Base-by-base conservation (phyloP, 2,113 vertebrate species). In the Miniopterus natalensis region DNA sequence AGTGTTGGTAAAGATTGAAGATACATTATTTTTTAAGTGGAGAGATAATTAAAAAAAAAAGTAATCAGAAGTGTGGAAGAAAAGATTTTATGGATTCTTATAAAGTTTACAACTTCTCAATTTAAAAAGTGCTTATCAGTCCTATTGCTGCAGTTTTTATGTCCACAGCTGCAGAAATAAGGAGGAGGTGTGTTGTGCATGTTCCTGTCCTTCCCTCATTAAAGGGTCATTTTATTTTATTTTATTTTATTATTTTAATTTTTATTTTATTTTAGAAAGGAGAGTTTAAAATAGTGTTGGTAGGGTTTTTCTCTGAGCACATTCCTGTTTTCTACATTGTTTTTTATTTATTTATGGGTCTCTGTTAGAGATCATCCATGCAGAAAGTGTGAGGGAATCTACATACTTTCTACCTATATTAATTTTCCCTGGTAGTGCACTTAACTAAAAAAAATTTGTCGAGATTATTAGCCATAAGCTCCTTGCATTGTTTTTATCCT, bases 1-100 rank as follows among this genome's bases (percentile, higher is more conserved):
- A 95, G 96, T 96, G 95, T 97, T 98, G 94, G 94, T 94, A 94
- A 96, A 97, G 79, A 68, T 80, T 88, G 92, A 86, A 92, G 70
- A 63, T 65, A 84, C 74, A 68, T 84, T 97, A 15, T 63, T 29
- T 84, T 92, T 66, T 63, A 73, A 86, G 21, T 88, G 68, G 23
- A 63, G 66, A 90, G 42, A 45, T 2, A 65, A 13, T 84, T 92
- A 36, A 36, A 36, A 36, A 36, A 81, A 36, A 27, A 97, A 94
- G 61, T 81, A 29, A 8, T 81, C 61, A 88, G 75, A 92, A 93
- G 68, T 68, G 4, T 47, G 78, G 40, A 70, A 61, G 70, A 45
- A 57, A 94, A 79, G 42, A 61, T 51, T 81, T 55, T 47, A 59
- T 45, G 49, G 63, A 80, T 80, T 95, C 25, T 90, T 1, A n/a